Base-by-base conservation (phyloP, 23 tunicate species). In the Trididemnum clinides region DNA sequence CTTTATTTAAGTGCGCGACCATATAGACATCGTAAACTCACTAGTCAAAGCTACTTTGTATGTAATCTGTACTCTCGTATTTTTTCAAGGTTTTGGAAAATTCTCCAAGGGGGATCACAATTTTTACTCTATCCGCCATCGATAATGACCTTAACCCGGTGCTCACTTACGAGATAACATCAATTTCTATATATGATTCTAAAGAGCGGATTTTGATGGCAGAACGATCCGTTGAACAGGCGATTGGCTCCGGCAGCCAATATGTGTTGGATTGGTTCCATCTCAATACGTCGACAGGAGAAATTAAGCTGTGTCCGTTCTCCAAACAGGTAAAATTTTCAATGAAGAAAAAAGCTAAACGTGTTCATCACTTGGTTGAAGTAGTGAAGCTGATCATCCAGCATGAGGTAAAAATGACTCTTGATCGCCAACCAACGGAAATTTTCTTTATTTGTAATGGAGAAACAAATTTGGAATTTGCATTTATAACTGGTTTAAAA, bases 201-300 rank as follows among this genome's bases (percentile, higher is more conserved):
- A 57, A 77, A 22, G 88, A 90, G 35, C 85, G 85, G 31, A 88
- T 64, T 29, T 64, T 91, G 7, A 57, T 86, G 62, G 84, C 72
- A n/a, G 87, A 81, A 33, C 39, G 72, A 5, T 33, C 83, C 27
- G 38, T 37, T 28, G 80, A 39, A 23, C 64, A 77, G 36, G 78
- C 77, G 77, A 66, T 29, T 10, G 38, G 31, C 26, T 27, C 88
- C 1, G 81, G 66, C 34, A 50, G 83, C 64, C 79, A 83, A 51
- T 39, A 65, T 33, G 87, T 92, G 28, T 51, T 82, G 73, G 35
- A 37, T 19, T 92, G 97, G 97, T 92, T 92, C 50, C 64, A 83
- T 31, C 71, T 92, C 33, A 81, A 92, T 38, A 23, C 88, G 18
- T 65, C 88, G 1, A 82, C 88, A 6, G 97, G 97, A 15, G 82